Percentiles rank a stretch among this genome's conserved stretches.
Conservation (phyloP, 2,888 invertebrate species). For the Bugulina stolonifera region DNA sequence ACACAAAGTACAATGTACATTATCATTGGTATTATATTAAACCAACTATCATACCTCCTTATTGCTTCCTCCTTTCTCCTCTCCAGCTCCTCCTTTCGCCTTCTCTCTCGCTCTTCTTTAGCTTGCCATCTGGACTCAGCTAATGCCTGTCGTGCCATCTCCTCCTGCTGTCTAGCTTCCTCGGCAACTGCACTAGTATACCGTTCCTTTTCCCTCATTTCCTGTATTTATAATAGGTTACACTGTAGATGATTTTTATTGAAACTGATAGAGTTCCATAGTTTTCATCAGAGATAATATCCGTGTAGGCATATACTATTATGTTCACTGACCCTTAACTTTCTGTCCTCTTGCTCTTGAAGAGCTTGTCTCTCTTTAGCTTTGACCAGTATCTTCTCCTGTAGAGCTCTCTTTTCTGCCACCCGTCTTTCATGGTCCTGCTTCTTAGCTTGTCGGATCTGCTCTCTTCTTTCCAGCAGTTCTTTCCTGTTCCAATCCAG, state of each 20-base stretch:
- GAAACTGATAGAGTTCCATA: too few species aligned
- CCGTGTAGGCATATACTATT: too few species aligned
- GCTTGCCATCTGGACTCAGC: slow-evolving; percentile 35
- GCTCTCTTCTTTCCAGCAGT: slow-evolving; percentile 34
- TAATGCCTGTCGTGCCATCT: slow-evolving; percentile 38
- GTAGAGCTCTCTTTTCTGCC: slow-evolving; percentile 23
- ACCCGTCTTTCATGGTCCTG: slow-evolving; percentile 31
- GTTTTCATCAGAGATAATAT: too few species aligned
- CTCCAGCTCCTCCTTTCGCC: slow-evolving; percentile 39
- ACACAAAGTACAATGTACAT: too few species aligned
- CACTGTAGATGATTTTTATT: too few species aligned
- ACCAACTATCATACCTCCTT: neutral
- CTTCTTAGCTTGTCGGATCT: slow-evolving; percentile 33
- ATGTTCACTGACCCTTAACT: neutral
- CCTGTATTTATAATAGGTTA: slow-evolving; percentile 31
- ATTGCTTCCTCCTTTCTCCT: slow-evolving; percentile 19
- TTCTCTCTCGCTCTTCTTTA: slow-evolving; percentile 38
- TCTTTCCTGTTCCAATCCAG: too few species aligned
- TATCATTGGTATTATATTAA: too few species aligned
- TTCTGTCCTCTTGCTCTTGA: neutral
- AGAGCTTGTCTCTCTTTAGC: slow-evolving; percentile 5
- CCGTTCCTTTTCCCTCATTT: slow-evolving; percentile 37
- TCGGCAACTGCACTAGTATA: slow-evolving; percentile 36
- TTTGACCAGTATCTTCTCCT: slow-evolving; percentile 18
- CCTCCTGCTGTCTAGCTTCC: slow-evolving; percentile 39